These are phyloP conservation scores for Austrofundulus limnaeus DNA, from an alignment of 2,113 vertebrate genomes.

Conservation along the genomic window DNA sequence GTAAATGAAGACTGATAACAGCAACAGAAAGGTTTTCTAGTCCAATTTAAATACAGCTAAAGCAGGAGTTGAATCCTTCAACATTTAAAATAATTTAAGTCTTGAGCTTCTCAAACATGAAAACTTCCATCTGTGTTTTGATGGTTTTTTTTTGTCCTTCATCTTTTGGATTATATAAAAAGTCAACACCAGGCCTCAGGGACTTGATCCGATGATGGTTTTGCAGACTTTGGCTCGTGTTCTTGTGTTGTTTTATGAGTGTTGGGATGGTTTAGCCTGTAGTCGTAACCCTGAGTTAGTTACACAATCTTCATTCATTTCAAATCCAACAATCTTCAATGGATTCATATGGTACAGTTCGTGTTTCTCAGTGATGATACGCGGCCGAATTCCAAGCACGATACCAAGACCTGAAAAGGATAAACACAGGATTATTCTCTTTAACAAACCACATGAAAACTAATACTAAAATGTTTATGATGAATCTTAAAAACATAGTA, in stretches of 20 bases:
- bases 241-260: background rate
- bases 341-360: conserved; percentile 37
- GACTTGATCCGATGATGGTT: background rate
- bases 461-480: background rate
- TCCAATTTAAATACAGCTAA: background rate
- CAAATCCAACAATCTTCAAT: conserved; percentile 20
- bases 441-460: background rate
- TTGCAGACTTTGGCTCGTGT: conserved; percentile 1
- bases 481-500: no score
- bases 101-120: background rate
- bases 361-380: conserved; percentile 73
- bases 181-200: conserved; percentile 25
- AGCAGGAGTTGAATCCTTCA: conserved; percentile 35
- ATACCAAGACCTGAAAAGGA: conserved; percentile 73
- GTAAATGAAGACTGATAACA: background rate
- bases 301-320: conserved; percentile 29
- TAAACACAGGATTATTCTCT: background rate
- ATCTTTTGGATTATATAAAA: conserved; percentile 24
- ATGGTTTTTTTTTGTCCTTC: conserved; percentile 19
- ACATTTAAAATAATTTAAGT: conserved; percentile 11
- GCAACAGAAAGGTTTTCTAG: background rate
- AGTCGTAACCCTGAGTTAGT: background rate
- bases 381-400: conserved; percentile 72
- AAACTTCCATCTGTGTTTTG: background rate
- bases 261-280: conserved; percentile 19